These are phyloP conservation scores for Chionomys nivalis DNA, from an alignment of 2,113 vertebrate species.

Conservation along the genomic window DNA sequence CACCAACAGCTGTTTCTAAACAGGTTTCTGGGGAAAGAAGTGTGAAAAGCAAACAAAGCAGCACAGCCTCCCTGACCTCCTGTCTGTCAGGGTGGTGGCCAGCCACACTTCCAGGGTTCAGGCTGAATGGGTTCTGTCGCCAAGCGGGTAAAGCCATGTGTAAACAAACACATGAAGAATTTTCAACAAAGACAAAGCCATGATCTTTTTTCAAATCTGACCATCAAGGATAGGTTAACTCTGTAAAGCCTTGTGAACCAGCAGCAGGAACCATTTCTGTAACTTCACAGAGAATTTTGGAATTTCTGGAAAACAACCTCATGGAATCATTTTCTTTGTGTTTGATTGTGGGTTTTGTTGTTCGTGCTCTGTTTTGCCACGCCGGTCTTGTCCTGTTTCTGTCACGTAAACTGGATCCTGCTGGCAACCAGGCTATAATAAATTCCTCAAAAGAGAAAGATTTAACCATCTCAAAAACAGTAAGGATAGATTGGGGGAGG, in stretches of 20 bases:
- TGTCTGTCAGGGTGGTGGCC: not conserved
- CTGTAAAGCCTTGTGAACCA: not conserved
- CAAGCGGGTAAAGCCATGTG: not conserved
- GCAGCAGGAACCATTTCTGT: not conserved
- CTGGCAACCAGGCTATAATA: not conserved
- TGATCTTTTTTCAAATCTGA: not conserved
- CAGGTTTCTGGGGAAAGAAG: not conserved
- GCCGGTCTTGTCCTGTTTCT: slow-evolving; percentile 51
- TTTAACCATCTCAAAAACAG: slow-evolving; percentile 32
- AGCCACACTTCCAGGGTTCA: not conserved
- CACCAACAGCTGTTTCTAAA: not conserved
- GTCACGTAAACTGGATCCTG: slow-evolving; percentile 18
- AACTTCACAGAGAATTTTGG: not conserved
- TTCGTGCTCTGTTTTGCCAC: slow-evolving; percentile 31
- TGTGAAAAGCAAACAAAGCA: not conserved
- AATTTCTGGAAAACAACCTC: not conserved
- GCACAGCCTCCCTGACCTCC: not conserved
- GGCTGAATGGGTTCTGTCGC: not conserved
- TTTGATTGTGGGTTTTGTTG: not conserved
- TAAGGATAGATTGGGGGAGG: not conserved
- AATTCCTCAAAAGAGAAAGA: slow-evolving; percentile 32
- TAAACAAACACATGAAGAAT: not conserved
- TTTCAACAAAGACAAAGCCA: not conserved
- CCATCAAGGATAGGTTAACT: not conserved
- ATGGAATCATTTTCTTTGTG: slow-evolving; percentile 34